These are phyloP conservation scores for Gnatocerus cornutus DNA, from an alignment of 2,888 invertebrate species.

Conservation along the genomic window DNA sequence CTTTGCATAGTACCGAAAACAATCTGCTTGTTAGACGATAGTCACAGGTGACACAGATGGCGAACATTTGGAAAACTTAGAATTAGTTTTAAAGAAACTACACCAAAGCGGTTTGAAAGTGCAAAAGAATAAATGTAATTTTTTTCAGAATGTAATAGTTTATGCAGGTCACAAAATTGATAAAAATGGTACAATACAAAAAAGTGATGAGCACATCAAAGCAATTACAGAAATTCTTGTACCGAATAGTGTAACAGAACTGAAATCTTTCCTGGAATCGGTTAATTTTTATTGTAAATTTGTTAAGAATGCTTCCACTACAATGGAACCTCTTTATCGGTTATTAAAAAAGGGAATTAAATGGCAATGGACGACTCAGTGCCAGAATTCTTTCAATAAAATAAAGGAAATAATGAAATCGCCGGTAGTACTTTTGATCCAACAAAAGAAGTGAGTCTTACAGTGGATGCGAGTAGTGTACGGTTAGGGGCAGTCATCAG, in stretches of 20 bases:
- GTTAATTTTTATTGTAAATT: constrained; percentile 9
- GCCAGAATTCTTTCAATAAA: not conserved
- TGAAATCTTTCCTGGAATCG: not conserved
- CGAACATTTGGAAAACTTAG: constrained; percentile 37
- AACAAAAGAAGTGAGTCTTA: not conserved
- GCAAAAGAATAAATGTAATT: constrained; percentile 54
- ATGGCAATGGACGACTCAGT: not conserved
- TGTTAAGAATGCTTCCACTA: not conserved
- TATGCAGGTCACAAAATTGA: constrained; percentile 56
- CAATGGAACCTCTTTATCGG: not conserved
- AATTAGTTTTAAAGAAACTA: constrained; percentile 47
- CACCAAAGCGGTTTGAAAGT: constrained; percentile 51
- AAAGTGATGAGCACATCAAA: constrained; percentile 48
- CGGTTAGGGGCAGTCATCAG: not conserved
- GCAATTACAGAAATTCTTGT: constrained; percentile 46
- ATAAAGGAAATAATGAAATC: constrained; percentile 4
- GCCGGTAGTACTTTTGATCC: not conserved
- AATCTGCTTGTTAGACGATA: constrained; percentile 46
- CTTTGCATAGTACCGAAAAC: constrained; percentile 55
- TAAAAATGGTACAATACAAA: constrained; percentile 54
- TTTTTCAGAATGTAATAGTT: constrained; percentile 50
- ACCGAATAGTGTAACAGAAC: constrained; percentile 14
- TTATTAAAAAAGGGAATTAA: not conserved
- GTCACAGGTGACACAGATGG: constrained; percentile 51
- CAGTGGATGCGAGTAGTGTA: not conserved